Base-by-base conservation (phyloP, 1,140 invertebrate species). In the Dinoponera quadriceps region DNA sequence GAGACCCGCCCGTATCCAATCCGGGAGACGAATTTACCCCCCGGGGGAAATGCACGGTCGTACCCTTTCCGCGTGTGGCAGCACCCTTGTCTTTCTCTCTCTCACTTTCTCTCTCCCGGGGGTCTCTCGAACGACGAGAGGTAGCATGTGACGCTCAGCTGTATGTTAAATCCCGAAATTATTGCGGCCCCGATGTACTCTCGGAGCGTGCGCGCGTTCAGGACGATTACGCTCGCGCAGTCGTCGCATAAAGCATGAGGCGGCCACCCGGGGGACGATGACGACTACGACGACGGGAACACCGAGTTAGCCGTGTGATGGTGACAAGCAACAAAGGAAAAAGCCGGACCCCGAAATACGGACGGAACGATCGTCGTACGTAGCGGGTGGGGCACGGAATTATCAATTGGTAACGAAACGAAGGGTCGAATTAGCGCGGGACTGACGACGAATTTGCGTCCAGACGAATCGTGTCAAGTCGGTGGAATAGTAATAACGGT, bases 91-190 rank as follows among this genome's bases (percentile, higher is more conserved):
- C 38, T 74, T 13, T 85, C 60, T 69, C 59, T 13, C 80, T 63
- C 60, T 25, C n/a, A 49, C 80, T 75, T 22, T 60, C 55, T 57
- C 57, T 44, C 38, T 44, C 38, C 65, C 59, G 38, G 48, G 22
- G 77, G 83, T 74, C 81, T 85, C 69, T 74, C 68, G 75, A 83
- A 7, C 38, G 71, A 27, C 62, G 49, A 68, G 29, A 55, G 63
- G 33, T 63, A 85, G 89, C 91, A 92, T 91, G 91, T 91, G 91
- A 88, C 87, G 86, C 89, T 92, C 91, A 92, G 92, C 90, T 92
- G 92, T 91, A 91, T 85, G 82, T 88, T 90, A 92, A 92, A 92
- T 90, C 90, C 90, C 83, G 82, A 92, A 92, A 93, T 92, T 92
- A 93, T 91, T 90, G 80, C 84, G 66, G 68, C 83, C n/a, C 69